Evolutionary conservation across 2,113 vertebrate species (phyloP).

Genomic region (Corythornis madagascariensis): DNA sequence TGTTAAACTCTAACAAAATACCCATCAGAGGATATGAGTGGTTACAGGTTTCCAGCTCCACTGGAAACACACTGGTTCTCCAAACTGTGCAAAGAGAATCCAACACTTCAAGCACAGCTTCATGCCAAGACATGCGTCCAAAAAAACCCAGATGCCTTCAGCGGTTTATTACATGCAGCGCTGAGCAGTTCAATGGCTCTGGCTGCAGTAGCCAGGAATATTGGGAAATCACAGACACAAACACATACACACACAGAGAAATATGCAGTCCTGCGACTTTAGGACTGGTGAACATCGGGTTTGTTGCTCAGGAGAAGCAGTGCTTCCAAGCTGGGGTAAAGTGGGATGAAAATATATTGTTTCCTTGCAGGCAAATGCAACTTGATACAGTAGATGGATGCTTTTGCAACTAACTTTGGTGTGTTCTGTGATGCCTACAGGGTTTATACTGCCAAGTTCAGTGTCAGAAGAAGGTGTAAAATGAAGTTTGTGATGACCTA

Average conservation of each 20-base stretch:
- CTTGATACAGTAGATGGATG: not conserved
- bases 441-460: not conserved
- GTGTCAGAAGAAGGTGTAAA: not conserved
- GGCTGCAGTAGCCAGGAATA: slow-evolving; percentile 59
- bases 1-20: slow-evolving; percentile 59
- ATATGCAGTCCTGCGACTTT: slow-evolving; percentile 45
- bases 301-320: not conserved
- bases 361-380: not conserved
- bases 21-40: slow-evolving; percentile 63
- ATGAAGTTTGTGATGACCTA: not conserved
- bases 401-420: not conserved
- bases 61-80: slow-evolving; percentile 66
- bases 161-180: slow-evolving; percentile 66
- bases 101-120: slow-evolving; percentile 57
- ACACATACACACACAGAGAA: slow-evolving; percentile 41
- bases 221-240: slow-evolving; percentile 58
- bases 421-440: not conserved
- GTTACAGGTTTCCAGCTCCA: slow-evolving; percentile 68
- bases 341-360: not conserved
- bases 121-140: slow-evolving; percentile 68
- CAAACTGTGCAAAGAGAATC: slow-evolving; percentile 60
- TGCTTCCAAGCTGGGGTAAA: not conserved
- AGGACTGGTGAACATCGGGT: not conserved
- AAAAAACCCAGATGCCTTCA: slow-evolving; percentile 74
- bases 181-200: slow-evolving; percentile 52